phyloP scores from a whole-genome alignment of 2,888 invertebrate genomes.

The Baccha elongata region DNA sequence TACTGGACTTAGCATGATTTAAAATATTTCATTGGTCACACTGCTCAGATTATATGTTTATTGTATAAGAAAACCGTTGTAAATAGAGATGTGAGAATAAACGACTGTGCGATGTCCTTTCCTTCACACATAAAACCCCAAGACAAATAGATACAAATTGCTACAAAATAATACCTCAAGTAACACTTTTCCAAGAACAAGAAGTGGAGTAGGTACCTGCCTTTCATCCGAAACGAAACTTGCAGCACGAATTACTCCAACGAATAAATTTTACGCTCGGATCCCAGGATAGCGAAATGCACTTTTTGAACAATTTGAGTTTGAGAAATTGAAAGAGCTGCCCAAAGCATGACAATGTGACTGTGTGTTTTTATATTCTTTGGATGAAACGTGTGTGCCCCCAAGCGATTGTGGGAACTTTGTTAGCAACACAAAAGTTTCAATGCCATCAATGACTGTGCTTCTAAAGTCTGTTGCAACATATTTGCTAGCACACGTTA shows the following conservation, averaged over 20 bases:
- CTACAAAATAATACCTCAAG: not conserved
- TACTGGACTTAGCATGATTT: no score
- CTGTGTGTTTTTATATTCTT: not conserved
- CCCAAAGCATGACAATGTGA: not conserved
- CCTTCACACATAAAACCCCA: not conserved
- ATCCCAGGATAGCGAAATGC: constrained; percentile 15
- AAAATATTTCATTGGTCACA: no score
- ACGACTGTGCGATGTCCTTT: not conserved
- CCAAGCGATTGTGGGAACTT: not conserved
- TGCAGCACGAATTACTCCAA: not conserved
- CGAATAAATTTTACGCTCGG: not conserved
- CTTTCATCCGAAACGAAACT: not conserved
- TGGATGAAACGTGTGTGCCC: not conserved
- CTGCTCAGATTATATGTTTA: no score
- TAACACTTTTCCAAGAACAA: not conserved
- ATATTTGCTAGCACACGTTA: not conserved
- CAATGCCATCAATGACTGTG: not conserved
- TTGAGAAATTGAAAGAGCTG: not conserved
- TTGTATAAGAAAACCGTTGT: not conserved
- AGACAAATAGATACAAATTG: not conserved
- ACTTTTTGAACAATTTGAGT: not conserved
- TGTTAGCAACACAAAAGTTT: constrained; percentile 8
- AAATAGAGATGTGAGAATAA: not conserved
- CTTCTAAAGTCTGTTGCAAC: not conserved
- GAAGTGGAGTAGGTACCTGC: not conserved